Percentiles rank a stretch among this genome's conserved stretches.
Conservation (phyloP, 2,797 vertebrate genomes). For the Bovichtus diacanthus region DNA sequence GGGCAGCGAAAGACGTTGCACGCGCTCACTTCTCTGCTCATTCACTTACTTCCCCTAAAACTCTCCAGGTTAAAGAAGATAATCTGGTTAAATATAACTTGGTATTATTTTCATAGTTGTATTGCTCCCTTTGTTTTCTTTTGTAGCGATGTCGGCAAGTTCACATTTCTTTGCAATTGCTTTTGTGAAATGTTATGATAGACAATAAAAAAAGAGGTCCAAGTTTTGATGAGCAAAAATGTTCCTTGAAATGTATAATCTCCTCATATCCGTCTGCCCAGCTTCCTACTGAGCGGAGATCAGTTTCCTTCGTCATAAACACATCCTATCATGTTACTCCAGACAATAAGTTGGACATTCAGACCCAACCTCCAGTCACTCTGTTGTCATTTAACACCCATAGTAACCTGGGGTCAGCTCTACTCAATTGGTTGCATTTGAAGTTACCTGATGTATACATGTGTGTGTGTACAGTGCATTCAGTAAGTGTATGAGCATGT, state of each 20-base stretch:
- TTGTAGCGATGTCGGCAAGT: background rate
- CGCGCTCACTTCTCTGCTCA: background rate
- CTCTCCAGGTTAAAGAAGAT: background rate
- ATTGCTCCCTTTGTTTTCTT: background rate
- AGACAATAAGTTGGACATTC: slow-evolving; percentile 51
- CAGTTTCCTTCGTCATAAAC: slow-evolving; percentile 55
- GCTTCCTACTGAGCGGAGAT: slow-evolving; percentile 33
- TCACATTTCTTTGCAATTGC: background rate
- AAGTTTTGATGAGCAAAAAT: slow-evolving; percentile 8
- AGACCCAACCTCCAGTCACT: slow-evolving; percentile 26
- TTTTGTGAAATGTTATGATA: background rate
- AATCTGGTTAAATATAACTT: background rate
- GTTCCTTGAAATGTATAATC: slow-evolving; percentile 9
- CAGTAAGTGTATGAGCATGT: slow-evolving; percentile 17
- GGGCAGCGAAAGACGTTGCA: background rate
- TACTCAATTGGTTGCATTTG: slow-evolving; percentile 21
- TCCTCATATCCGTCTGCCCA: slow-evolving; percentile 13
- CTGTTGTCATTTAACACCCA: slow-evolving; percentile 57
- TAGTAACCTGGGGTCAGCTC: slow-evolving; percentile 48
- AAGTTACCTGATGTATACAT: slow-evolving; percentile 24
- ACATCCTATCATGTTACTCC: slow-evolving; percentile 52
- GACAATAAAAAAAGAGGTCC: background rate
- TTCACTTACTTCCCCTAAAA: slow-evolving; percentile 1
- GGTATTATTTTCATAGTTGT: background rate
- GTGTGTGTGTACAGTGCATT: background rate